Base-by-base conservation (phyloP, 1,140 invertebrate genomes). In the Achatina immaculata region DNA sequence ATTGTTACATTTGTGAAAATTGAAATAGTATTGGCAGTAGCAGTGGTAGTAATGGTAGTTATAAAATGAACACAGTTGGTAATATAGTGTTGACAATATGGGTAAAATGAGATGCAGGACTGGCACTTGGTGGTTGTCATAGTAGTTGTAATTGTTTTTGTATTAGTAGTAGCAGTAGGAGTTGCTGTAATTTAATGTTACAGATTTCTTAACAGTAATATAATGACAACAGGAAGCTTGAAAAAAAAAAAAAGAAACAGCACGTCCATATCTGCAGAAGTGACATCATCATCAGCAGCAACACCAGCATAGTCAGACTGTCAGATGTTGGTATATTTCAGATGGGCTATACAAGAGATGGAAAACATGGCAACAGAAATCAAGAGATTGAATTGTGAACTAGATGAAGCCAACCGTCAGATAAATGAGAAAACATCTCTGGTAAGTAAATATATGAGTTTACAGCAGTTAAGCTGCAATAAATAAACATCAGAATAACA, bases 321-420 rank as follows among this genome's bases (percentile, higher is more conserved):
- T 11, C 34, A 9, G n/a, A 36, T 31, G n/a, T n/a, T n/a, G n/a
- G n/a, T 36, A 9, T 31, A 28, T 9, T 11, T 14, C 36, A 78
- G 76, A 21, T 78, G 65, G 58, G 76, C 76, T 45, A 36, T 68
- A 2, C 9, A 11, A n/a, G 76, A 78, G 42, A 78, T 78, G 76
- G 76, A 78, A 6, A 78, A 78, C 24, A 68, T 78, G 76, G 76
- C 76, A 0, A 68, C 42, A 66, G 76, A 78, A 43, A 68, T 78
- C 38, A 78, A 78, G 24, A 19, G 76, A 40, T 24, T 78, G 3
- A 78, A 68, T n/a, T 78, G 76, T 40, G 76, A 78, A 68, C n/a
- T 78, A 36, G 76, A 78, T 0, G n/a, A 68, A 1, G 76, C 76
- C 31, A 78, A 62, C 43, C 31, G 65, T 42, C 58, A 78, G 19